A percentile compares a stretch with the other conserved stretches of the same genome.
phyloP scores from a whole-genome alignment of 2,888 invertebrate genomes.

The Scaptomyza parva region DNA sequence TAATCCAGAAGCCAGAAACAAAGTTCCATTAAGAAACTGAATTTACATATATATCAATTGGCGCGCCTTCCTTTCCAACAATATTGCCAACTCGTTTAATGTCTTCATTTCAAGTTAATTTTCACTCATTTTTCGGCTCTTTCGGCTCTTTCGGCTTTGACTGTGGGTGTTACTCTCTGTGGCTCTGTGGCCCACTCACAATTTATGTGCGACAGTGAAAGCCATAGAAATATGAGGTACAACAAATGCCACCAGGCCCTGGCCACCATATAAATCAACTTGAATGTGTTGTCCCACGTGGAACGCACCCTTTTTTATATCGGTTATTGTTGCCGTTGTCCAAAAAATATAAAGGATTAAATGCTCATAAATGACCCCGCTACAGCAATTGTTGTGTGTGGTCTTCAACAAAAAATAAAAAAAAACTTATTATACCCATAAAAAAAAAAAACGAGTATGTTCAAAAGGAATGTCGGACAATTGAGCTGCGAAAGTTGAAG shows the following conservation, averaged over 20 bases:
- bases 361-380: constrained; percentile 64
- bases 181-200: constrained; percentile 33
- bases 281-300: constrained; percentile 55
- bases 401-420: constrained; percentile 25
- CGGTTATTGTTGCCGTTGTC: constrained; percentile 14
- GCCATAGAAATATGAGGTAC: constrained; percentile 76
- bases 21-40: constrained; percentile 31
- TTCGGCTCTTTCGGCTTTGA: constrained; percentile 24
- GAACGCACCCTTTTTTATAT: constrained; percentile 63
- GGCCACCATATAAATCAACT: constrained; percentile 76
- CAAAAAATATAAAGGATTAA: constrained; percentile 71
- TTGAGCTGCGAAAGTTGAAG: constrained; percentile 43
- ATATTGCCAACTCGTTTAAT: constrained; percentile 52
- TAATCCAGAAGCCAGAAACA: constrained; percentile 63
- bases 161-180: constrained; percentile 63
- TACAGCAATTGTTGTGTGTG: constrained; percentile 35
- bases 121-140: too few species aligned
- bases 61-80: constrained; percentile 44
- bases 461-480: constrained; percentile 35
- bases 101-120: constrained; percentile 69
- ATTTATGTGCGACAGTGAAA: constrained; percentile 73
- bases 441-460: constrained; percentile 31
- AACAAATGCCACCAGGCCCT: constrained; percentile 30
- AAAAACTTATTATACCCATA: not conserved
- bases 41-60: constrained; percentile 63